A percentile compares a stretch with the other conserved stretches of the same genome.
phyloP scores from a whole-genome alignment of 2,888 invertebrate species.

The Lymantria dispar region DNA sequence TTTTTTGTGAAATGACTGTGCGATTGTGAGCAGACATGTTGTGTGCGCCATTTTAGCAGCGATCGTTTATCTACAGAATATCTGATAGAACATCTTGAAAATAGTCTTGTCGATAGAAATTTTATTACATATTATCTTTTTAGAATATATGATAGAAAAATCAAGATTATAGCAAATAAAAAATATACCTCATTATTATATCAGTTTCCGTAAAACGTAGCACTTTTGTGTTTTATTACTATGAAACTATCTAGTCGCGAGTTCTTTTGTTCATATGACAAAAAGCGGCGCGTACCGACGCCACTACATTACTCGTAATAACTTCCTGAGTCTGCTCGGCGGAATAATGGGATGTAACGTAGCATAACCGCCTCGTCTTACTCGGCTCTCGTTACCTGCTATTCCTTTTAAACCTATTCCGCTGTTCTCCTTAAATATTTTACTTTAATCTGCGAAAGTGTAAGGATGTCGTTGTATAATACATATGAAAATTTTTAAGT shows the following conservation, averaged over 20 bases:
- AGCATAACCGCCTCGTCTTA: constrained; percentile 39
- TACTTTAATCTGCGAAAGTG: neutral
- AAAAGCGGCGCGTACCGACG: constrained; percentile 51
- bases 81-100: no score
- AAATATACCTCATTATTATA: constrained; percentile 35
- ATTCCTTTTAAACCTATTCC: constrained; percentile 32
- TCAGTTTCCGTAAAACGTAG: constrained; percentile 29
- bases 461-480: no score
- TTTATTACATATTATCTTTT: no score
- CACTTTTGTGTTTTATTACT: constrained; percentile 42
- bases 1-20: no score
- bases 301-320: constrained; percentile 68
- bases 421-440: constrained; percentile 17
- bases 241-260: constrained; percentile 50
- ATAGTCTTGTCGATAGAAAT: no score
- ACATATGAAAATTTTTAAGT: no score
- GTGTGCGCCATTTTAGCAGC: no score
- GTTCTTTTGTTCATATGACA: constrained; percentile 57
- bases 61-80: no score
- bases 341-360: constrained; percentile 56
- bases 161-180: constrained; percentile 23
- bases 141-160: constrained; percentile 8
- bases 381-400: constrained; percentile 45
- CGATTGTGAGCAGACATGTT: no score
- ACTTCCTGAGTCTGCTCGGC: constrained; percentile 56